Conservation (phyloP, 2,888 invertebrate genomes). For the Cantharis rufa region DNA sequence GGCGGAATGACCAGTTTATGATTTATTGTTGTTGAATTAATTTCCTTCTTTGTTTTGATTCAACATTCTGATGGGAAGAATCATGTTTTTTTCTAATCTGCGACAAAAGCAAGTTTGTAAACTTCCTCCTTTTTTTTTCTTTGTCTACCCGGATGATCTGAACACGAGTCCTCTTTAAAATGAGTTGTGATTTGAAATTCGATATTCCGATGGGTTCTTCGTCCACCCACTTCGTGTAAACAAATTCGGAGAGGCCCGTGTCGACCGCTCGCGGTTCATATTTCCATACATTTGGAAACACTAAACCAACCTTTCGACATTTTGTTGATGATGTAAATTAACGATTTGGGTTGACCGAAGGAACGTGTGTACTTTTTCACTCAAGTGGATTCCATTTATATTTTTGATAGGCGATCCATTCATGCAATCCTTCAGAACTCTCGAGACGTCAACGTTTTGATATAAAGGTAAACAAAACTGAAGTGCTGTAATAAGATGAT, state of each 20-base stretch:
- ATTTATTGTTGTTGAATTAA: constrained; percentile 28
- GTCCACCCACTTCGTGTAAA: neutral
- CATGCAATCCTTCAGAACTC: neutral
- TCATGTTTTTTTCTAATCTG: neutral
- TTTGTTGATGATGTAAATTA: neutral
- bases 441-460: neutral
- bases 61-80: neutral
- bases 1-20: constrained; percentile 22
- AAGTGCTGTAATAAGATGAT: neutral
- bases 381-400: neutral
- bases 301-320: neutral
- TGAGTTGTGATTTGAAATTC: neutral
- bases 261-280: neutral
- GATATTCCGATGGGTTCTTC: neutral
- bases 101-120: neutral
- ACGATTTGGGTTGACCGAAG: neutral
- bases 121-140: neutral
- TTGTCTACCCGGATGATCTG: neutral
- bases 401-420: neutral
- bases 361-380: neutral
- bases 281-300: neutral
- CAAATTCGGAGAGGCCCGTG: neutral
- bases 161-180: neutral
- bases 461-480: neutral
- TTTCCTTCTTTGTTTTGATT: constrained; percentile 23